A percentile compares a stretch with the other conserved stretches of the same genome.
These are phyloP conservation scores for Mythimna impura DNA, from an alignment of 2,888 invertebrate genomes.

Conservation along the genomic window DNA sequence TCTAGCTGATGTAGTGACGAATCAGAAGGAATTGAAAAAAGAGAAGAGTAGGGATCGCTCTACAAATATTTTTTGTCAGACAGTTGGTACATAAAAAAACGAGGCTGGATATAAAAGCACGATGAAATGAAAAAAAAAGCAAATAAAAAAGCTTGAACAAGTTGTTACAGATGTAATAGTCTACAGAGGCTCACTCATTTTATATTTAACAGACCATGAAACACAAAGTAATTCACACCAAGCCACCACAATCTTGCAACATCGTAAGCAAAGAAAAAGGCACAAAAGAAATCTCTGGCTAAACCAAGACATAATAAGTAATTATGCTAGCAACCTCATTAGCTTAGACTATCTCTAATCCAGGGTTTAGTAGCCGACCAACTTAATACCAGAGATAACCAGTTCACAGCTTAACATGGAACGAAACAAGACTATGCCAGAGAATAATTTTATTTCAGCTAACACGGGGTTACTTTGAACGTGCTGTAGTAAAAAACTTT, in stretches of 20 bases:
- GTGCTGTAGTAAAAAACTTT: conserved; percentile 1
- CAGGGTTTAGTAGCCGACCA: conserved; percentile 27
- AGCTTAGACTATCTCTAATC: conserved; percentile 53
- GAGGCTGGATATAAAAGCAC: not conserved
- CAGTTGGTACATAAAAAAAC: not conserved
- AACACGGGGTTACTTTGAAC: conserved; percentile 2
- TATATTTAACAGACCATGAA: conserved; percentile 35
- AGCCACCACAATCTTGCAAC: conserved; percentile 14
- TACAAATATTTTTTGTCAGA: not conserved
- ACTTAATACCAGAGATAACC: conserved; percentile 44
- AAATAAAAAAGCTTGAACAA: conserved; percentile 7
- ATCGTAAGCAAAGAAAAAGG: conserved; percentile 3
- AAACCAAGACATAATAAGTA: conserved; percentile 43
- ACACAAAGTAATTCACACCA: conserved; percentile 33
- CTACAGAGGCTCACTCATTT: conserved; percentile 19
- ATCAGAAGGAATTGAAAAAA: too few relatives aligned
- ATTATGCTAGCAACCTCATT: conserved; percentile 60
- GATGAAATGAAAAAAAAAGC: conserved; percentile 1
- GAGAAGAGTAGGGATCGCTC: too few relatives aligned
- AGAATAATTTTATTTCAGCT: conserved; percentile 32
- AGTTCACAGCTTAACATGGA: conserved; percentile 51
- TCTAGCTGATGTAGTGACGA: not conserved
- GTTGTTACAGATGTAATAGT: conserved; percentile 13
- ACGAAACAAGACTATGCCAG: conserved; percentile 22
- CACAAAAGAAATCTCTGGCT: conserved; percentile 38